Evolutionary conservation across 1,140 invertebrate species (phyloP), one percentile per base, ranked within the genome.

Genomic region (Macrocentrus cingulum): DNA sequence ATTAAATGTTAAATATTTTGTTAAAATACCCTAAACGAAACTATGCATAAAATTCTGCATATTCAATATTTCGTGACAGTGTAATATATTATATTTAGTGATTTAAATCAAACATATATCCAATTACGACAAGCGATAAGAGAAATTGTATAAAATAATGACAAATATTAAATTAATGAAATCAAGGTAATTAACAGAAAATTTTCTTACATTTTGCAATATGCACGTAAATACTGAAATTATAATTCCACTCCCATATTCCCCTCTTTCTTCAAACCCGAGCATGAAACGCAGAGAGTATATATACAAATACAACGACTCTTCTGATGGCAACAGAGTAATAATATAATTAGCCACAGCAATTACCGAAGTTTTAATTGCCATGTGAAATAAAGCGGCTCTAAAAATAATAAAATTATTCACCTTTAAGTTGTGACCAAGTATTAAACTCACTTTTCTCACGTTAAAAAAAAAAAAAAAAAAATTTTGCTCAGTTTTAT

Each of bases 281-380:
- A n/a, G n/a, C n/a, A n/a, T n/a, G n/a, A n/a, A n/a, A 15, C 7
- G 11, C 7, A 39, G 8, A n/a, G 36, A 4, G 13, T 39, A 39
- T 39, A 39, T n/a, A 39, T 11, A 11, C 13, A 39, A 4, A n/a
- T 34, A 34, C 29, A 11, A 34, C 6, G 6, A 34, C 11, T 8
- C 13, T 39, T 15, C 36, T 23, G 2, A 45, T 20, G n/a, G 6
- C 8, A 7, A 11, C 45, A 18, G 6, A 7, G 64, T 70, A 76
- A 77, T 75, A 72, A 71, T 65, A 66, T 70, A 74, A 76, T 75
- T 76, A 66, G 65, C 62, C 65, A 59, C 64, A 62, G 67, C 66
- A 74, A 75, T 76, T 76, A 74, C 64, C 69, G 64, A 78, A 76
- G 72, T 78, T 76, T 76, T 78, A 76, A 78, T 75, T 76, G 71